phyloP scores from a whole-genome alignment of 2,888 invertebrate genomes.

The Opisthograptis luteolata region DNA sequence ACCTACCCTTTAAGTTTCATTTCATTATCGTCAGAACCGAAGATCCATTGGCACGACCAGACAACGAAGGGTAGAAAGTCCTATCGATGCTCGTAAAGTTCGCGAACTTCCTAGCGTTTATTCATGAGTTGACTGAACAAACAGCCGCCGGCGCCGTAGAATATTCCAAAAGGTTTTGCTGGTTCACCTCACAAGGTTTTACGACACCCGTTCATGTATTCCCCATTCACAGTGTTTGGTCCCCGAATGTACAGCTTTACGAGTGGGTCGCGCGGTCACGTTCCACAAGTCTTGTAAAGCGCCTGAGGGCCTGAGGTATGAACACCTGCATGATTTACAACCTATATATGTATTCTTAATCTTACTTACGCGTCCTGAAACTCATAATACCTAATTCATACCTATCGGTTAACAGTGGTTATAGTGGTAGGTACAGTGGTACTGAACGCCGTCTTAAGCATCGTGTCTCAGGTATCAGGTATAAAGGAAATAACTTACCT shows the following conservation, averaged over 20 bases:
- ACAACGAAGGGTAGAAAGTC: constrained; percentile 1
- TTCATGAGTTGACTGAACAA: constrained; percentile 28
- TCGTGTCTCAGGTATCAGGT: no score
- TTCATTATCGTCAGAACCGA: no score
- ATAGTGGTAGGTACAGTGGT: no score
- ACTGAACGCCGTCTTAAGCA: no score
- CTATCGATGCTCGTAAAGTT: constrained; percentile 21
- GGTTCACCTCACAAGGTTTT: constrained; percentile 27
- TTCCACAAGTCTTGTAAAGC: constrained; percentile 10
- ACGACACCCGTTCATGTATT: constrained; percentile 25
- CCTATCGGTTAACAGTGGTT: no score
- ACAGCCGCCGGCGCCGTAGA: constrained; percentile 18
- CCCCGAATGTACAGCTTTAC: constrained; percentile 21
- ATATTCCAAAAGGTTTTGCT: constrained; percentile 24
- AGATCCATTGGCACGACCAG: neutral
- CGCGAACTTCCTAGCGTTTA: constrained; percentile 11
- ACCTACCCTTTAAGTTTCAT: no score
- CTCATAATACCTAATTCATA: no score
- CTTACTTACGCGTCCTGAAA: neutral
- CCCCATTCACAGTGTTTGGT: constrained; percentile 25
- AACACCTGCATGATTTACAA: constrained; percentile 24
- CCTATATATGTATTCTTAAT: neutral
- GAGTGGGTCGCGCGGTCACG: constrained; percentile 24
- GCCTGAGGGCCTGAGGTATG: constrained; percentile 14
- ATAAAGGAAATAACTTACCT: no score